Percentiles rank a stretch among this genome's conserved stretches.
phyloP scores from a whole-genome alignment of 2,888 invertebrate species.

The Chironomus tentans region DNA sequence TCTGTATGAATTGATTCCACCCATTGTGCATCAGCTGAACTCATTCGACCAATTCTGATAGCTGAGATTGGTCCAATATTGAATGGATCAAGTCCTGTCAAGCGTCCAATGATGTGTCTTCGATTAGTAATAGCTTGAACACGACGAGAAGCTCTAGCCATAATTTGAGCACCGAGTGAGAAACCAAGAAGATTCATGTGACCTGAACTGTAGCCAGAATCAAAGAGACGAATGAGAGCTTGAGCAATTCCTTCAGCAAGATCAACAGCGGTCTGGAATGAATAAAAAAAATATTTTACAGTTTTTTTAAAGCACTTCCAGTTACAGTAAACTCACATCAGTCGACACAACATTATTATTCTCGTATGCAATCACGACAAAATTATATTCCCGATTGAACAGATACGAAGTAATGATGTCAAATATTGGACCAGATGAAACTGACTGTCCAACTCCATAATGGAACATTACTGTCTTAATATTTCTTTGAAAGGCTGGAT shows the following conservation, averaged over 20 bases:
- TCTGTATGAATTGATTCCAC: constrained; percentile 19
- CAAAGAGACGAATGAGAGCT: not conserved
- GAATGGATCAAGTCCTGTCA: constrained; percentile 18
- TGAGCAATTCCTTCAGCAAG: not conserved
- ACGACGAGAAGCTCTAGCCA: not conserved
- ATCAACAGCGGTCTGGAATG: not conserved
- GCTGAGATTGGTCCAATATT: not conserved
- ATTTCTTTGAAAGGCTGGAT: not conserved
- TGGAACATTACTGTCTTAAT: constrained; percentile 2
- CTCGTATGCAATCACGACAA: not conserved
- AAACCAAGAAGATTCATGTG: constrained; percentile 10
- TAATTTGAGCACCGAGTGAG: constrained; percentile 18
- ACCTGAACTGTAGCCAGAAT: not conserved
- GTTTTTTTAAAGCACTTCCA: too few relatives aligned
- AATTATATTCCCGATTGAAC: not conserved
- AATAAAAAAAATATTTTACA: not conserved
- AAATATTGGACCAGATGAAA: not conserved
- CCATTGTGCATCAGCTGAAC: not conserved
- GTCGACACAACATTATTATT: not conserved
- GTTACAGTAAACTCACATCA: not conserved
- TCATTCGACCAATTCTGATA: not conserved
- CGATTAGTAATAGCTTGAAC: not conserved
- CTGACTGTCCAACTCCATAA: constrained; percentile 9
- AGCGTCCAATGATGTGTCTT: not conserved
- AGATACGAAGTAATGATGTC: not conserved